phyloP scores from a whole-genome alignment of 2,888 invertebrate species.

The Brachycybe producta region DNA sequence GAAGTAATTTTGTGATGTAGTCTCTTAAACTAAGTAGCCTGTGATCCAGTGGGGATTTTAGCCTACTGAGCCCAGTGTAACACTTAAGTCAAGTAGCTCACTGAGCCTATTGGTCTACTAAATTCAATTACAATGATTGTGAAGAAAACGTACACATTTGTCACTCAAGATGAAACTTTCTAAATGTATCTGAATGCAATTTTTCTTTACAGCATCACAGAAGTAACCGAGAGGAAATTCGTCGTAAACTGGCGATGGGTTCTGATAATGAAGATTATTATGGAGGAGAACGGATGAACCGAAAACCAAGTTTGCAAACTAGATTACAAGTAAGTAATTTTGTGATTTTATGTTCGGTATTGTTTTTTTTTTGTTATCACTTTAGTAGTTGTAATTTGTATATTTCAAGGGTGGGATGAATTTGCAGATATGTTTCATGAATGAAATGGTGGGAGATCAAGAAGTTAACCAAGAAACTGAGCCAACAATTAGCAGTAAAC shows the following conservation, averaged over 20 bases:
- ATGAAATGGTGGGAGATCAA: conserved; percentile 77
- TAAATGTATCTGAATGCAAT: too few relatives aligned
- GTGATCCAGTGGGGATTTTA: too few relatives aligned
- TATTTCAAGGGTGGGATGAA: conserved; percentile 51
- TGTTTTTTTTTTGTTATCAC: background rate
- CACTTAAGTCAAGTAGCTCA: too few relatives aligned
- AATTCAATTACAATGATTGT: too few relatives aligned
- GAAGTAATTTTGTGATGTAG: too few relatives aligned
- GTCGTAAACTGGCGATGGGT: conserved; percentile 73
- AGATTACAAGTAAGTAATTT: conserved; percentile 47
- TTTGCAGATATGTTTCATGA: conserved; percentile 91
- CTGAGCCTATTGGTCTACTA: too few relatives aligned
- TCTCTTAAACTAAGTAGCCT: too few relatives aligned
- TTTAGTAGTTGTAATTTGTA: conserved; percentile 22
- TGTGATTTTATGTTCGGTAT: background rate
- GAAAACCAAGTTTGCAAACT: conserved; percentile 76
- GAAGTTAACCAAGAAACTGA: too few relatives aligned
- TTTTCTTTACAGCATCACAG: conserved; percentile 50
- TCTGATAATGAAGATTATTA: conserved; percentile 60
- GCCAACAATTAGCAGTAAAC: too few relatives aligned
- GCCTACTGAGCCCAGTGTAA: too few relatives aligned
- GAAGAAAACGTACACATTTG: too few relatives aligned
- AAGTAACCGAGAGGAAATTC: conserved; percentile 84
- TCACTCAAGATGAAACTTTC: too few relatives aligned
- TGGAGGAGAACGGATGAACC: conserved; percentile 50